Evolutionary conservation across 2,113 vertebrate species (phyloP), one percentile per base, ranked within the genome.

Genomic region (Gulo gulo): DNA sequence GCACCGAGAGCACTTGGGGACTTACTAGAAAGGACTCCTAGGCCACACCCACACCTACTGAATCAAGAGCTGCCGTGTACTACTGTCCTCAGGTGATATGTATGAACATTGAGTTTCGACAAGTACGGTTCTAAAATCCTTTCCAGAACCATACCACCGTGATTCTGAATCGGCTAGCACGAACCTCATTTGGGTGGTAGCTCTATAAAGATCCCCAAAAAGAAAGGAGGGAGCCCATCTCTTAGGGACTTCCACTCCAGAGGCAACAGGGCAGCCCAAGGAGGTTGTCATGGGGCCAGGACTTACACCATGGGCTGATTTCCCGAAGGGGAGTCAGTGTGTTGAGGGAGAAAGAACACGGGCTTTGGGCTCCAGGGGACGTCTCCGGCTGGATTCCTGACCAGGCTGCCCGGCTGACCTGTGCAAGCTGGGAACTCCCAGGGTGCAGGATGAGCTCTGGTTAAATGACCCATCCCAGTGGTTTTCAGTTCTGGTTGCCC

Each of bases 1-100:
- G 16, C 12, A 36, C 24, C 0, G 1, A 23, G 11, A n/a, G 6
- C 73, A 39, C 4, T 31, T 1, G 1, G 4, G 26, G 16, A 6
- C 16, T 34, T 12, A 0, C 9, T 18, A 23, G 23, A 78, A 9
- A 65, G 7, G 63, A 39, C 47, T 47, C 16, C n/a, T 2, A 4
- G n/a, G 59, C 3, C 6, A 2, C 1, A 47, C 21, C 76, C 57
- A 55, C 12, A 39, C 16, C 24, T 34, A 10, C 14, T 4, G 10
- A 80, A 73, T 84, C 31, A 15, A 24, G 57, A 65, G 10, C n/a
- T 87, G 42, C 29, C 73, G 16, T 55, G 52, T 50, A 69, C 39
- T 69, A 31, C 0, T 6, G 69, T 81, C 34, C 20, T 87, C 39
- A 36, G 31, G 47, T 36, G 39, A 69, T 63, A 42, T 15, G 6